Conservation (phyloP, 2,797 vertebrate species). For the Columba guinea region DNA sequence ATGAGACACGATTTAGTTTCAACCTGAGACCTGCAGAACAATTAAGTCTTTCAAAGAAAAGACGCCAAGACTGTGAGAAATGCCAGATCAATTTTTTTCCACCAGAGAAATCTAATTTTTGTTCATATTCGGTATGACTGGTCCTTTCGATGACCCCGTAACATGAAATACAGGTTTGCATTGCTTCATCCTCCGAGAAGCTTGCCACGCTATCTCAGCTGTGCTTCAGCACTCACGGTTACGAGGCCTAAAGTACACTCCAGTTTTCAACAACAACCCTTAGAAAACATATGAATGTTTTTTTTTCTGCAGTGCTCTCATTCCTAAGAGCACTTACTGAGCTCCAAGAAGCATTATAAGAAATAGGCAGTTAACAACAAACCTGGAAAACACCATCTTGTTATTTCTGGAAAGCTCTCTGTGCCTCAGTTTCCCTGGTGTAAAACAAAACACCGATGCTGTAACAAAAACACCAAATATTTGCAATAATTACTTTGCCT, state of each 20-base stretch:
- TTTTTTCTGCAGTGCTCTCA: neutral
- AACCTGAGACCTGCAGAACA: neutral
- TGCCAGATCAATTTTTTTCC: slow-evolving; percentile 44
- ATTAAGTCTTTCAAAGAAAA: slow-evolving; percentile 3
- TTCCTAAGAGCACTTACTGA: neutral
- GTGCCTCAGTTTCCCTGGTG: neutral
- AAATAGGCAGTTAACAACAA: neutral
- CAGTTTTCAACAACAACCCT: neutral
- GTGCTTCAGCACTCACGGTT: neutral
- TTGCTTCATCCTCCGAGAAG: neutral
- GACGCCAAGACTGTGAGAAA: slow-evolving; percentile 16
- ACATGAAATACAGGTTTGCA: neutral
- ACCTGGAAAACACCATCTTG: neutral
- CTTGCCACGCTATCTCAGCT: neutral
- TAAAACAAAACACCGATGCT: neutral
- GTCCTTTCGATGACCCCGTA: slow-evolving; percentile 1
- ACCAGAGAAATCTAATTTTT: slow-evolving; percentile 12
- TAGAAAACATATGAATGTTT: neutral
- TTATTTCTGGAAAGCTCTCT: neutral
- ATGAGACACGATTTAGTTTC: slow-evolving; percentile 7
- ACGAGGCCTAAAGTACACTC: neutral
- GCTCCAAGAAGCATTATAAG: neutral
- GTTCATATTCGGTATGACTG: neutral
- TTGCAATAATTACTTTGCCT: neutral
- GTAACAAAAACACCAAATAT: neutral